These are phyloP conservation scores for Platichthys stellatus DNA, from an alignment of 2,113 vertebrate species.

Conservation along the genomic window DNA sequence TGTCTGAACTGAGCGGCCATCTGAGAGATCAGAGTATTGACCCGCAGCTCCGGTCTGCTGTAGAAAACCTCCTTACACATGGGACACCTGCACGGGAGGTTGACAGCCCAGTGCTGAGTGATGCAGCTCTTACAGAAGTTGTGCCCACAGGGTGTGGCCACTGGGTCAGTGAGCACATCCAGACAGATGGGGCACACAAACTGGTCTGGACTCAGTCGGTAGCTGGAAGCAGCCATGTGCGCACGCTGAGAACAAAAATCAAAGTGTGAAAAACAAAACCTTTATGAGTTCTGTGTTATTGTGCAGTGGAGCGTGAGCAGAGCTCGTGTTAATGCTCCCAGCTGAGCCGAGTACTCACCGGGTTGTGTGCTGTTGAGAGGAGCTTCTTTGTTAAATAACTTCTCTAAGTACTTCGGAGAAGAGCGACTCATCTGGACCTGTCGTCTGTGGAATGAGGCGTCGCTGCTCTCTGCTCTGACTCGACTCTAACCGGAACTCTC, in stretches of 20 bases:
- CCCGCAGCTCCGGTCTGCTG: neutral
- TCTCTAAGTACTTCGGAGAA: no score
- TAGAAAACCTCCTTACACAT: slow-evolving; percentile 4
- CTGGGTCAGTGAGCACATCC: neutral
- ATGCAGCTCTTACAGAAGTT: slow-evolving; percentile 23
- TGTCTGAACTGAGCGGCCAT: slow-evolving; percentile 1
- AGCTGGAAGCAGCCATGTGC: neutral
- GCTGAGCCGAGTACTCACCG: no score
- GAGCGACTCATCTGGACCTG: neutral
- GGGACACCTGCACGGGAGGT: neutral
- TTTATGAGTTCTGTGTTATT: no score
- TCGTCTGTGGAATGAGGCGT: neutral
- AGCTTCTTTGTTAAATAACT: neutral
- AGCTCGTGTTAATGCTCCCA: neutral
- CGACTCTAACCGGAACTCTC: neutral
- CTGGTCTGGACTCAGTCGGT: neutral
- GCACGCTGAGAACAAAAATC: neutral
- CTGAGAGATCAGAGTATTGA: slow-evolving; percentile 14
- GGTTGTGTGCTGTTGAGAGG: neutral
- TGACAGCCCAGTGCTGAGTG: neutral
- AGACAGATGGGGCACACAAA: slow-evolving; percentile 15
- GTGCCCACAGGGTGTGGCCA: slow-evolving; percentile 18
- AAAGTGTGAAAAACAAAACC: neutral
- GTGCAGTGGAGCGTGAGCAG: no score
- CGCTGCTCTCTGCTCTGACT: no score